Conservation (phyloP, 1,140 invertebrate species). For the Oryctes rhinoceros region DNA sequence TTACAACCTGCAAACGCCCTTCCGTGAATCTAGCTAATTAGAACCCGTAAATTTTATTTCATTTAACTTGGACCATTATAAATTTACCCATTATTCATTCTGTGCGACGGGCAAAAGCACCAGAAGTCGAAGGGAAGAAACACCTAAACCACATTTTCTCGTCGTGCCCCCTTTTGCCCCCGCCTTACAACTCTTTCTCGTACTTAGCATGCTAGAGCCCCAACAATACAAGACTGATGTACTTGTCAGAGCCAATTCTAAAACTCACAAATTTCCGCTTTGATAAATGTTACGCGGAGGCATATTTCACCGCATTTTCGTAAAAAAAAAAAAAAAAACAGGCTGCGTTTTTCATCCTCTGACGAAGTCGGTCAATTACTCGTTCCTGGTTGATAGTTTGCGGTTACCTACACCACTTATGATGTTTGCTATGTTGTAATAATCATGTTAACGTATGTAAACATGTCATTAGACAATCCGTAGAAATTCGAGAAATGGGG, state of each 20-base stretch:
- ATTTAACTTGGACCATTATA: constrained; percentile 26
- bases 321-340: too few relatives aligned
- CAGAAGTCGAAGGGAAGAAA: neutral
- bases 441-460: neutral
- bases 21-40: constrained; percentile 27
- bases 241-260: constrained; percentile 31
- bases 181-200: constrained; percentile 33
- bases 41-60: constrained; percentile 34
- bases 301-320: constrained; percentile 6
- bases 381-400: neutral
- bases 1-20: too few relatives aligned
- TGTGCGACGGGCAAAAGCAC: neutral
- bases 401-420: neutral
- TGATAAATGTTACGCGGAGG: constrained; percentile 9
- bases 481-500: too few relatives aligned
- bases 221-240: constrained; percentile 35
- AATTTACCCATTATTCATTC: constrained; percentile 28
- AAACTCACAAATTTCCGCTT: constrained; percentile 36
- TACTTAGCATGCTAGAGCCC: constrained; percentile 9
- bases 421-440: neutral
- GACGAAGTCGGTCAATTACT: neutral
- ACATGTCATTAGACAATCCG: neutral
- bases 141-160: constrained; percentile 2
- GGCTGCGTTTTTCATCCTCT: neutral
- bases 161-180: neutral